Conservation (phyloP, 2,797 vertebrate genomes). For the Graptemys geographica region DNA sequence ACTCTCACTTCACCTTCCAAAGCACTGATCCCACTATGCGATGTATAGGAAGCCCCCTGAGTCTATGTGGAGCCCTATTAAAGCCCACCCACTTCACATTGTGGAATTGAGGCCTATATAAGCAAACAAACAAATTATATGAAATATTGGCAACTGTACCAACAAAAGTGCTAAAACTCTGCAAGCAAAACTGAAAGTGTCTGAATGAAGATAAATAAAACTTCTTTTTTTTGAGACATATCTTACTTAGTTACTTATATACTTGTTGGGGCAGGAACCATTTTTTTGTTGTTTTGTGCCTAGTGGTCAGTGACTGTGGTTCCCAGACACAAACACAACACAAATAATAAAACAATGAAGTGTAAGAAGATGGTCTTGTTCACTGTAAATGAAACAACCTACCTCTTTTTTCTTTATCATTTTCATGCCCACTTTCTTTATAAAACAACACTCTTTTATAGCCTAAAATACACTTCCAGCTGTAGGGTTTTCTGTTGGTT, state of each 20-base stretch:
- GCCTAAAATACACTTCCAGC: background rate
- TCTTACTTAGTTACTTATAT: background rate
- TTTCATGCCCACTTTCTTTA: background rate
- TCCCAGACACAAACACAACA: background rate
- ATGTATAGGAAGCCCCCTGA: too few species aligned
- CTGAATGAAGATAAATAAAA: background rate
- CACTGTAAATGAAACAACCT: fast-evolving
- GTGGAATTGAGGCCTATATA: background rate
- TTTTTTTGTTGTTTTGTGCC: background rate
- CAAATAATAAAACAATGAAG: background rate
- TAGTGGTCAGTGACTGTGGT: background rate
- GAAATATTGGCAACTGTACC: background rate
- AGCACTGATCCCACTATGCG: too few species aligned
- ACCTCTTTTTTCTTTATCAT: too few species aligned
- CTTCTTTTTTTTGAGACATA: background rate
- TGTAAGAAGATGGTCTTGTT: background rate
- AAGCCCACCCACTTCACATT: background rate
- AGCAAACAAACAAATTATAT: background rate
- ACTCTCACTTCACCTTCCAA: too few species aligned
- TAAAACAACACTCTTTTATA: background rate
- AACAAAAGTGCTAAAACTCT: too few species aligned
- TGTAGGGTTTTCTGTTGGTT: too few species aligned
- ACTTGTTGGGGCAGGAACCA: background rate
- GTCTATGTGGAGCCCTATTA: background rate
- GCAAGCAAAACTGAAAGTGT: background rate